These are phyloP conservation scores for Acyrthosiphon pisum DNA, from an alignment of 1,140 invertebrate genomes.

Conservation along the genomic window DNA sequence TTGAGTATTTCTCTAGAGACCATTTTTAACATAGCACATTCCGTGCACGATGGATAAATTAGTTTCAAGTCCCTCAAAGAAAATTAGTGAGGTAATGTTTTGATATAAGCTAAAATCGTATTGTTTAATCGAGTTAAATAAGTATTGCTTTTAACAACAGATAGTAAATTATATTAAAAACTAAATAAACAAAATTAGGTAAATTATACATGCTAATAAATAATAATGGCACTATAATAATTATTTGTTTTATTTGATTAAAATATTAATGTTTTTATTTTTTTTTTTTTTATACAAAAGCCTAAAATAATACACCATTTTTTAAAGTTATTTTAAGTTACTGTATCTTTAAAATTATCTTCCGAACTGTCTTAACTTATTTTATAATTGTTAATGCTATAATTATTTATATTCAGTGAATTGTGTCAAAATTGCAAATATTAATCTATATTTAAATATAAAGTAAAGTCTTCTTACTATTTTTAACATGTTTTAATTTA, in stretches of 20 bases:
- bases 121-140: background rate
- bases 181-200: background rate
- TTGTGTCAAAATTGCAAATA: too few species aligned
- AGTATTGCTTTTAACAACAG: background rate
- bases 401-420: too few species aligned
- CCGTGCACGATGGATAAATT: background rate
- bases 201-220: background rate
- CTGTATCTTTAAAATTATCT: background rate
- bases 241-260: background rate
- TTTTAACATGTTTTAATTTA: too few species aligned
- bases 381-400: too few species aligned
- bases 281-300: background rate
- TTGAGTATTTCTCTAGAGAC: slow-evolving; percentile 25
- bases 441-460: too few species aligned
- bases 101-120: background rate
- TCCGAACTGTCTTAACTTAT: background rate
- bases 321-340: background rate
- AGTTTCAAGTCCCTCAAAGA: slow-evolving; percentile 12
- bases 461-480: too few species aligned
- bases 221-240: background rate
- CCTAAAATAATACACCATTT: background rate
- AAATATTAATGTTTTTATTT: background rate
- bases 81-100: background rate
- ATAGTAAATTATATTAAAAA: background rate
- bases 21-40: background rate